Conservation (phyloP, 2,888 invertebrate genomes). For the Meloe dianella region DNA sequence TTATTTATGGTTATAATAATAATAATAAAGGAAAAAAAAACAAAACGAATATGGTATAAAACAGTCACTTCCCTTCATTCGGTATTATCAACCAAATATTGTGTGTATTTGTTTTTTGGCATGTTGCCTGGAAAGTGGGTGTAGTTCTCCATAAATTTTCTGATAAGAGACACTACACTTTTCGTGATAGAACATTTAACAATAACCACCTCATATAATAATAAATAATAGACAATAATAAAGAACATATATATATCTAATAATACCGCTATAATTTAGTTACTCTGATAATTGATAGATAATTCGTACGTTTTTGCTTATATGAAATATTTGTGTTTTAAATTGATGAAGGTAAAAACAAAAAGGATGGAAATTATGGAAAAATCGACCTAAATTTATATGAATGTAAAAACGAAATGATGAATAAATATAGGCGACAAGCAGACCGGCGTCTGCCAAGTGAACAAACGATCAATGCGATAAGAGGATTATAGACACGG, state of each 20-base stretch:
- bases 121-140: background rate
- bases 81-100: background rate
- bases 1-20: background rate
- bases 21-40: too few relatives aligned
- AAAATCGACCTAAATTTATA: background rate
- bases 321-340: too few relatives aligned
- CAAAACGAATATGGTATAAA: too few relatives aligned
- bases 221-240: background rate
- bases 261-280: too few relatives aligned
- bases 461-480: conserved; percentile 27
- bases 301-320: too few relatives aligned
- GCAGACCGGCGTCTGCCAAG: conserved; percentile 27
- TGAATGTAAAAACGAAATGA: background rate
- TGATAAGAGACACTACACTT: conserved; percentile 2
- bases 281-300: too few relatives aligned
- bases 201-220: background rate
- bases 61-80: too few relatives aligned
- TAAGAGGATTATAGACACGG: conserved; percentile 12
- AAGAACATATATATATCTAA: background rate
- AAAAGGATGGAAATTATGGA: too few relatives aligned
- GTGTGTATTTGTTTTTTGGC: background rate
- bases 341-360: too few relatives aligned
- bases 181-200: background rate
- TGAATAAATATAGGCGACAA: conserved; percentile 12
- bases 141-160: background rate